Percentiles rank a stretch among this genome's conserved stretches.
Conservation (phyloP, 2,113 vertebrate genomes). For the Hystrix cristata region DNA sequence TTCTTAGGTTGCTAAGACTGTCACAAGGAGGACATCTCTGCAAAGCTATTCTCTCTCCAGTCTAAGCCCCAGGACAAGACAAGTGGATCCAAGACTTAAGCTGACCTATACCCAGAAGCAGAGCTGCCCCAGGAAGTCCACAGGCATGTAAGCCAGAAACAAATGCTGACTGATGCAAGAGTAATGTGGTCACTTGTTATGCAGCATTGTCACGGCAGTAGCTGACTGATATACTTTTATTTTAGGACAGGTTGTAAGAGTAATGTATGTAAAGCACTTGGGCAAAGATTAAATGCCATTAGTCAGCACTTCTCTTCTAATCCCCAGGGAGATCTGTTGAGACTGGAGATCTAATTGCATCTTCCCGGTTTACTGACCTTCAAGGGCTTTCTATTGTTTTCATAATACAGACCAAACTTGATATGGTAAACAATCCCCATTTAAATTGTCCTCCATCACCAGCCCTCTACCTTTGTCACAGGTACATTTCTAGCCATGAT, state of each 20-base stretch:
- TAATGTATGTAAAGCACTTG: neutral
- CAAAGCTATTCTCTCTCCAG: neutral
- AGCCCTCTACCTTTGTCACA: neutral
- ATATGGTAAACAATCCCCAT: neutral
- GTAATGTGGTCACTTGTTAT: neutral
- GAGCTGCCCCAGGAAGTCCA: neutral
- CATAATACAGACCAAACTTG: neutral
- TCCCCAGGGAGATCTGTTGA: neutral
- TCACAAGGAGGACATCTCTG: neutral
- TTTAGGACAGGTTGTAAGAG: neutral
- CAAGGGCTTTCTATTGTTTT: neutral
- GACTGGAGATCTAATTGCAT: neutral
- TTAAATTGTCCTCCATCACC: neutral
- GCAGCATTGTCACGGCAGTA: neutral
- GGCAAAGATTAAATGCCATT: neutral
- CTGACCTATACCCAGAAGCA: neutral
- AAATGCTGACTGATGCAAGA: neutral
- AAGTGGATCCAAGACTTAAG: neutral
- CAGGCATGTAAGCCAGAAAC: neutral
- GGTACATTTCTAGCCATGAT: neutral
- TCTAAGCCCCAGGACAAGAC: neutral
- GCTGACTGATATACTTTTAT: neutral
- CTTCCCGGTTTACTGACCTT: neutral
- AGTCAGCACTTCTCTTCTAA: neutral
- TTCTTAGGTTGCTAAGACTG: neutral